Evolutionary conservation across 2,888 invertebrate species (phyloP).

Genomic region (Azorinus chamasolen): DNA sequence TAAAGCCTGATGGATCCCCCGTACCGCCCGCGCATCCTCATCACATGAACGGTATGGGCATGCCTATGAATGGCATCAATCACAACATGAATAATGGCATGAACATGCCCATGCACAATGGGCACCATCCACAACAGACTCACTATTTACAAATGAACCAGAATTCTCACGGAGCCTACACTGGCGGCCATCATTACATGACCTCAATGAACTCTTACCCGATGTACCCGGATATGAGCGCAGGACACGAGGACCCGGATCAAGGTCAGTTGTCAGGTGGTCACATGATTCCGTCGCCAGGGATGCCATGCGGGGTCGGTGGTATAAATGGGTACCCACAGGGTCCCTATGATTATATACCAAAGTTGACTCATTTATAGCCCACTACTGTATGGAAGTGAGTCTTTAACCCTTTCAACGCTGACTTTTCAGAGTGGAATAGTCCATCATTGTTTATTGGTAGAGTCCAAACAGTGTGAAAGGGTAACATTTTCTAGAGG

Average conservation of each 20-base stretch:
- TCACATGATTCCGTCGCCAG: conserved; percentile 69
- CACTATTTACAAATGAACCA: conserved; percentile 65
- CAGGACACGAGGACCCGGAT: conserved; percentile 67
- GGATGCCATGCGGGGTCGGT: conserved; percentile 75
- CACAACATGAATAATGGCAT: conserved; percentile 56
- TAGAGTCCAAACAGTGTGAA: too few relatives aligned
- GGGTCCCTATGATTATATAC: conserved; percentile 80
- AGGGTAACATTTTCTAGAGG: too few relatives aligned
- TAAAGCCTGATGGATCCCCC: conserved; percentile 58
- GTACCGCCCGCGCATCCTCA: conserved; percentile 58
- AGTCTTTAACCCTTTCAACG: too few relatives aligned
- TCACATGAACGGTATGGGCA: conserved; percentile 47
- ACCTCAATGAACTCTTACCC: conserved; percentile 68
- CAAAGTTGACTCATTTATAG: conserved; percentile 83
- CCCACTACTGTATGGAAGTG: too few relatives aligned
- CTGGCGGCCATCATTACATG: conserved; percentile 60
- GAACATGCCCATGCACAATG: conserved; percentile 66
- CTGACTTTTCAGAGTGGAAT: too few relatives aligned
- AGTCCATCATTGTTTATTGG: too few relatives aligned
- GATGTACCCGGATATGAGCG: conserved; percentile 72
- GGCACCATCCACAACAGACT: conserved; percentile 48
- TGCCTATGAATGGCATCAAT: conserved; percentile 48
- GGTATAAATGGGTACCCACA: conserved; percentile 74
- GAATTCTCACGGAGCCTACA: conserved; percentile 41
- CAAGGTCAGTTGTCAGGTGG: conserved; percentile 68